Evolutionary conservation across 2,797 vertebrate genomes (phyloP).

Genomic region (Oophaga sylvatica): DNA sequence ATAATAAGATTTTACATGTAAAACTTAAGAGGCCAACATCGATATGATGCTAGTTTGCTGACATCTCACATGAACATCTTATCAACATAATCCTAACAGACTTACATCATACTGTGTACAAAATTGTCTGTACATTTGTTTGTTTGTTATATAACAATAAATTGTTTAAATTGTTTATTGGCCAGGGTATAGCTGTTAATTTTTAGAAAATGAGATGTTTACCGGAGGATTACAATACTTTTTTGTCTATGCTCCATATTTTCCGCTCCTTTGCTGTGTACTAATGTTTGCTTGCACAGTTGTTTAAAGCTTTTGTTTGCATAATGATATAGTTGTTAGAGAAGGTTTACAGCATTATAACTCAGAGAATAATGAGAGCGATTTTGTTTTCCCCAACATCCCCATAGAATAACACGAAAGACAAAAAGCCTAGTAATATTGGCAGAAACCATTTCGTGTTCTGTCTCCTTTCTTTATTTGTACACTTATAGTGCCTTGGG

Average conservation of each 20-base stretch:
- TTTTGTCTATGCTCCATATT: slow-evolving; percentile 16
- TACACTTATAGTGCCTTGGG: background rate
- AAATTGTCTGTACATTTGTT: background rate
- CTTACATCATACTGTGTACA: background rate
- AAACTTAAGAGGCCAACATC: too few species aligned
- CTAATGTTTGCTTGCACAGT: slow-evolving; percentile 12
- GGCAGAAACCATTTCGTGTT: background rate
- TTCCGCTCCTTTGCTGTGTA: background rate
- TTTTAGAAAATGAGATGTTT: slow-evolving; percentile 3
- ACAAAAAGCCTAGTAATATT: slow-evolving; percentile 20
- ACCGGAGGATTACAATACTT: slow-evolving; percentile 5
- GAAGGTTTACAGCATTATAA: slow-evolving; percentile 22
- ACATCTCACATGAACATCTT: too few species aligned
- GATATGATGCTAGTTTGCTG: too few species aligned
- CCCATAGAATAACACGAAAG: background rate
- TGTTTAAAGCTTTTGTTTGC: slow-evolving; percentile 30
- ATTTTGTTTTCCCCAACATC: slow-evolving; percentile 19
- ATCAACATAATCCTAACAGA: too few species aligned
- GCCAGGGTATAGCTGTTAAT: background rate
- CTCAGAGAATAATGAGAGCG: background rate
- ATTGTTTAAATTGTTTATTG: background rate
- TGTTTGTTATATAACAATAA: slow-evolving; percentile 5
- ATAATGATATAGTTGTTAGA: slow-evolving; percentile 37
- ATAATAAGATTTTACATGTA: too few species aligned
- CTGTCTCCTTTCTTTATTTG: background rate